A percentile compares a stretch with the other conserved stretches of the same genome.
phyloP scores from a whole-genome alignment of 2,797 vertebrate species.

The Pipistrellus pipistrellus region DNA sequence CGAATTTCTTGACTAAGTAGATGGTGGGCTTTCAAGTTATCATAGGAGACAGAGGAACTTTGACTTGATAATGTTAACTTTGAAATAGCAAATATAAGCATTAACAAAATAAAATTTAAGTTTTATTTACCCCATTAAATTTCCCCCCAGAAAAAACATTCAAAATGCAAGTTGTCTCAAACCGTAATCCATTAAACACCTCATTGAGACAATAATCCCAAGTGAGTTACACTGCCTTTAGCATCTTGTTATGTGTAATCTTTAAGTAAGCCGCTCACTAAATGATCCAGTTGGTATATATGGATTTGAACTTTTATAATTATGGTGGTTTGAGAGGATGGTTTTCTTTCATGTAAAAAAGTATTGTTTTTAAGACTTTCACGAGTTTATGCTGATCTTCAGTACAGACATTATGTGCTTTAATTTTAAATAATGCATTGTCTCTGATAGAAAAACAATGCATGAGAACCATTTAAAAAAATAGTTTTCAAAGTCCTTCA shows the following conservation, averaged over 20 bases:
- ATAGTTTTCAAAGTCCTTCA: not conserved
- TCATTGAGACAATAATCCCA: conserved; percentile 16
- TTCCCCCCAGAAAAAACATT: conserved; percentile 32
- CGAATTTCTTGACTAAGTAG: not conserved
- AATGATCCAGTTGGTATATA: not conserved
- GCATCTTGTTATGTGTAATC: conserved; percentile 15
- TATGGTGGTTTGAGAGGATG: conserved; percentile 22
- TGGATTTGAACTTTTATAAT: conserved; percentile 32
- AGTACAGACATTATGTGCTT: not conserved
- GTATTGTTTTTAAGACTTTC: conserved; percentile 44
- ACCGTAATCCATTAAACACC: conserved; percentile 43
- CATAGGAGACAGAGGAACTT: not conserved
- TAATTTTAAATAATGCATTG: not conserved
- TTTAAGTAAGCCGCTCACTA: conserved; percentile 50
- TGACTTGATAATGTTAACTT: conserved; percentile 7
- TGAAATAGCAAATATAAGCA: conserved; percentile 23
- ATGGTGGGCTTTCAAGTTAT: not conserved
- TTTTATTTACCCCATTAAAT: not conserved
- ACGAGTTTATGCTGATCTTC: not conserved
- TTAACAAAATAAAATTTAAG: conserved; percentile 13
- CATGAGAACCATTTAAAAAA: conserved; percentile 33
- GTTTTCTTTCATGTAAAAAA: conserved; percentile 60
- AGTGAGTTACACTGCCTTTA: conserved; percentile 49
- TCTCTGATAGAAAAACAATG: not conserved
- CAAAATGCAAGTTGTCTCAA: conserved; percentile 55